These are phyloP conservation scores for Andrena haemorrhoa DNA, from an alignment of 2,888 invertebrate genomes.

Conservation along the genomic window DNA sequence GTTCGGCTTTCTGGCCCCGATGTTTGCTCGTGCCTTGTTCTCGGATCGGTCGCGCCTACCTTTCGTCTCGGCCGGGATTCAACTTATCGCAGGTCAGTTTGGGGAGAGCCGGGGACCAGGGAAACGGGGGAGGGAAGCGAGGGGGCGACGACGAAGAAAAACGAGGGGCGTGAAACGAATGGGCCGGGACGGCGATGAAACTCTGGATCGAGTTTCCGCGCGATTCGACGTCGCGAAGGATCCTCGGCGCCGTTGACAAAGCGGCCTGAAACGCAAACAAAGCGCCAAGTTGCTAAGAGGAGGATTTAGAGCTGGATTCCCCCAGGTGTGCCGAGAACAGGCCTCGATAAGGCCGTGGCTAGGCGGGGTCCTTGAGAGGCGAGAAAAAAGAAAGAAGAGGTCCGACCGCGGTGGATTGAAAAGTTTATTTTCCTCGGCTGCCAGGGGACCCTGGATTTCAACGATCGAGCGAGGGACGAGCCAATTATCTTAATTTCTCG, in stretches of 20 bases:
- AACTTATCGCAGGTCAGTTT: conserved; percentile 70
- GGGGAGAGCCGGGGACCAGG: neutral
- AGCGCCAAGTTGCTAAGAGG: neutral
- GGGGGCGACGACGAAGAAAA: conserved; percentile 24
- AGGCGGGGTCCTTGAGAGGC: neutral
- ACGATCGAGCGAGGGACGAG: conserved; percentile 58
- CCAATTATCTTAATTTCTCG: conserved; percentile 67
- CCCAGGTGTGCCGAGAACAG: neutral
- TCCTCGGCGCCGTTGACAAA: conserved; percentile 22
- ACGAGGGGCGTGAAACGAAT: conserved; percentile 20
- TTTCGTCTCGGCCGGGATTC: conserved; percentile 64
- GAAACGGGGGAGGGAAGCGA: neutral
- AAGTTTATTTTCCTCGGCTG: conserved; percentile 40
- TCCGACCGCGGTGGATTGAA: neutral
- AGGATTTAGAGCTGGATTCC: neutral
- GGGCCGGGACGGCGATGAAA: conserved; percentile 33
- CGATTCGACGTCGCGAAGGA: conserved; percentile 25
- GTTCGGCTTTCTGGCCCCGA: conserved; percentile 38
- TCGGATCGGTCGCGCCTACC: conserved; percentile 71
- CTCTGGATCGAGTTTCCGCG: conserved; percentile 56
- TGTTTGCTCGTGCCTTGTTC: conserved; percentile 71
- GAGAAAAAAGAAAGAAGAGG: neutral
- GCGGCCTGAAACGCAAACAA: conserved; percentile 5
- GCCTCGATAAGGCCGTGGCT: neutral
- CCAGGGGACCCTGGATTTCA: conserved; percentile 50